These are phyloP conservation scores for Acropternis orthonyx DNA, from an alignment of 2,797 vertebrate species.

Conservation along the genomic window DNA sequence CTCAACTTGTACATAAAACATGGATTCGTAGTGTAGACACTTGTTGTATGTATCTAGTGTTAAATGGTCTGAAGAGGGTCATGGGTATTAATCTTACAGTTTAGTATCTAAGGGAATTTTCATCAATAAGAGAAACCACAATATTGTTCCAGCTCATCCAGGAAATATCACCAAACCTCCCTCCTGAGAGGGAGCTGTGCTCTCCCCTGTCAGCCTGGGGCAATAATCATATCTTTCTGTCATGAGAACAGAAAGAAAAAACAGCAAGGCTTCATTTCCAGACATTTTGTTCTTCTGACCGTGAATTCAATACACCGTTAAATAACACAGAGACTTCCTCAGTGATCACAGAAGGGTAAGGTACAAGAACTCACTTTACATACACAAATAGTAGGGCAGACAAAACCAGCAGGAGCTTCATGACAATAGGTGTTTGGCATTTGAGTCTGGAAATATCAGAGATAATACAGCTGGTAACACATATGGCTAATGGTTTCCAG, in stretches of 20 bases:
- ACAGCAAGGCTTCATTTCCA: not conserved
- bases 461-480: not conserved
- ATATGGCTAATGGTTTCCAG: not conserved
- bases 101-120: not conserved
- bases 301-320: not conserved
- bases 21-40: not conserved
- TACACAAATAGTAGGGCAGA: slow-evolving; percentile 3
- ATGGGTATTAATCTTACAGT: not conserved
- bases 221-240: not conserved
- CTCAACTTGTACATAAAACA: not conserved
- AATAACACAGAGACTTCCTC: not conserved
- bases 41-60: not conserved
- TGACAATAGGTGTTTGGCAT: not conserved
- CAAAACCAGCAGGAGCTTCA: not conserved
- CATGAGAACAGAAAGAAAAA: not conserved
- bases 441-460: not conserved
- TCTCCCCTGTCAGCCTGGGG: not conserved
- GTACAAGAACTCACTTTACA: not conserved
- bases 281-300: not conserved
- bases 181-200: not conserved
- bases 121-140: not conserved
- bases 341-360: not conserved
- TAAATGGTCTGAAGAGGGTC: not conserved
- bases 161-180: not conserved
- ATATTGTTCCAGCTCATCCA: not conserved